These are phyloP conservation scores for Labroides dimidiatus DNA, from an alignment of 2,797 vertebrate genomes.

Conservation along the genomic window DNA sequence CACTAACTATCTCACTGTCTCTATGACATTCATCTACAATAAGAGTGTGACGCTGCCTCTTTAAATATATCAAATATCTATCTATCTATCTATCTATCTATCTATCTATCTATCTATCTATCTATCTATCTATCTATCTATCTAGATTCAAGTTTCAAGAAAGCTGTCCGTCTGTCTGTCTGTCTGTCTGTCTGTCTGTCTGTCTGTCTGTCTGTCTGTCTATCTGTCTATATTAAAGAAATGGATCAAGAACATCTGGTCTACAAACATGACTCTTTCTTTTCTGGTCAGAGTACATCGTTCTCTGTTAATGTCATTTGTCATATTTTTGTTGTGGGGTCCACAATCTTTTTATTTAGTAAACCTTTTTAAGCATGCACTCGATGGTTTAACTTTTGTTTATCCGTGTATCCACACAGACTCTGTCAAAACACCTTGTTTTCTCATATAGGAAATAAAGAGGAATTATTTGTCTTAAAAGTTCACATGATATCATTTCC, in stretches of 20 bases:
- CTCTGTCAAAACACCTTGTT: too few species aligned
- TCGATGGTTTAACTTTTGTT: neutral
- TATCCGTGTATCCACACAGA: neutral
- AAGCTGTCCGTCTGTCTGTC: too few species aligned
- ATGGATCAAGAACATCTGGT: too few species aligned
- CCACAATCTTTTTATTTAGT: too few species aligned
- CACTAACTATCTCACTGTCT: conserved; percentile 36
- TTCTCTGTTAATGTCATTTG: too few species aligned
- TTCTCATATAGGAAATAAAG: too few species aligned
- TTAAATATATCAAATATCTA: conserved; percentile 3
- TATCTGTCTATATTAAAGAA: conserved; percentile 18
- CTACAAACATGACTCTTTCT: too few species aligned
- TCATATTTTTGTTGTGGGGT: too few species aligned
- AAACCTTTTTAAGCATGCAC: too few species aligned
- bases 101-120: neutral
- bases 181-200: neutral
- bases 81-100: neutral
- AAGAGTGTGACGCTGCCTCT: conserved; percentile 16
- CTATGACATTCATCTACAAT: conserved; percentile 42
- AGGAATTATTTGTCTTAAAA: too few species aligned
- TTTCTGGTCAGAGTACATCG: too few species aligned
- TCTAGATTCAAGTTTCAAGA: neutral
- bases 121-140: neutral
- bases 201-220: conserved; percentile 25
- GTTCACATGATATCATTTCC: too few species aligned